Base-by-base conservation (phyloP, 2,888 invertebrate species). In the Seira musarum region DNA sequence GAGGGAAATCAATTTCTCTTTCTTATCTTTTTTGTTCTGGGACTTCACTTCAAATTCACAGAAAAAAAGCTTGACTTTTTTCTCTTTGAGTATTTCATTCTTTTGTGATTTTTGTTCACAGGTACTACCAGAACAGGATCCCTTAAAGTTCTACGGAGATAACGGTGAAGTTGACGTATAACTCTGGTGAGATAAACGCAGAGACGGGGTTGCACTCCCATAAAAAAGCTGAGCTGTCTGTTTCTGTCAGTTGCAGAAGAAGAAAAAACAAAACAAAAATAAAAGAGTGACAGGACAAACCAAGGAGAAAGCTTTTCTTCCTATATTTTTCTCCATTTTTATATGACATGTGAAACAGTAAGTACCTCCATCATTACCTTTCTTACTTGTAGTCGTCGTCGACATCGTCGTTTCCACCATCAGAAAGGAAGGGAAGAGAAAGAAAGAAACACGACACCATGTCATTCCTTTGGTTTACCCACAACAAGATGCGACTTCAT, bases 391-490 rank as follows among this genome's bases (percentile, higher is more conserved):
- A n/a, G n/a, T n/a, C n/a, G n/a, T n/a, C n/a, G n/a, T n/a, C n/a
- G n/a, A n/a, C n/a, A n/a, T n/a, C n/a, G n/a, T n/a, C 40, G 40
- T 40, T 13, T 40, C 40, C 6, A 13, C 40, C 40, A 40, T 40
- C 40, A 40, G 13, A 40, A 40, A 17, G n/a, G 22, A 72, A 49
- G 13, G 19, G 30, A 46, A 17, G 68, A 35, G 63, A 21, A 13
- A 75, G 76, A 19, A 10, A 22, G 46, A 46, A 61, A 75, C 66
- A 49, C 73, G 68, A 69, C 76, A 76, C 68, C 40, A 76, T 76
- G 76, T 76, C 76, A 76, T 76, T 76, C 76, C 64, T 76, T 63
- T 46, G 69, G 68, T 76, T 67, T 68, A 69, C 69, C 63, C 46
- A 69, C 21, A 69, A 76, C 63, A 69, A 63, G 68, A 69, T 67